These are phyloP conservation scores for Ptychoptera contaminata DNA, from an alignment of 2,888 invertebrate species.

Conservation along the genomic window DNA sequence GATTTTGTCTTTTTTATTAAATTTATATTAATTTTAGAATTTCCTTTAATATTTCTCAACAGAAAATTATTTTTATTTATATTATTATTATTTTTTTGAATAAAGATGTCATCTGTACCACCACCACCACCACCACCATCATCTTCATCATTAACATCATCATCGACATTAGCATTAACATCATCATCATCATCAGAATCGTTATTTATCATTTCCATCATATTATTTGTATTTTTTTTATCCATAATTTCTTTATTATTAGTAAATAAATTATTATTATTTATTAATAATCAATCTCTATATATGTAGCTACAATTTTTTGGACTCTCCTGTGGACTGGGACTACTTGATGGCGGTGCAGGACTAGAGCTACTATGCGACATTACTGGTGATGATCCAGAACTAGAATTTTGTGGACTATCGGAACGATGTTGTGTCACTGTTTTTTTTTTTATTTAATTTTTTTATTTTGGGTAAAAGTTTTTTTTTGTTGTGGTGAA, in stretches of 20 bases:
- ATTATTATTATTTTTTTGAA: too few relatives aligned
- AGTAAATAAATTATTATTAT: too few relatives aligned
- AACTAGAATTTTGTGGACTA: constrained; percentile 33
- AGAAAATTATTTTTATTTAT: too few relatives aligned
- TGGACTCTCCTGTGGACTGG: constrained; percentile 34
- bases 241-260: neutral
- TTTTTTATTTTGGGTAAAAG: neutral
- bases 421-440: constrained; percentile 34
- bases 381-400: constrained; percentile 33
- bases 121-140: too few relatives aligned
- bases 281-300: constrained; percentile 27
- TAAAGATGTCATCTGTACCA: too few relatives aligned
- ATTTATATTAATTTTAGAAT: too few relatives aligned
- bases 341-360: constrained; percentile 33
- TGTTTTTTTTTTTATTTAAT: constrained; percentile 11
- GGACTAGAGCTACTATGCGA: constrained; percentile 34
- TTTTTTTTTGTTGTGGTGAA: neutral
- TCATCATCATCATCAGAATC: too few relatives aligned
- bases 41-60: too few relatives aligned
- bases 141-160: too few relatives aligned
- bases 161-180: too few relatives aligned
- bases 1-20: constrained; percentile 33
- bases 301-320: constrained; percentile 34
- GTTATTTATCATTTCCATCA: too few relatives aligned
- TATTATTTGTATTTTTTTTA: too few relatives aligned